Evolutionary conservation across 2,113 vertebrate genomes (phyloP).

Genomic region (Bos javanicus): DNA sequence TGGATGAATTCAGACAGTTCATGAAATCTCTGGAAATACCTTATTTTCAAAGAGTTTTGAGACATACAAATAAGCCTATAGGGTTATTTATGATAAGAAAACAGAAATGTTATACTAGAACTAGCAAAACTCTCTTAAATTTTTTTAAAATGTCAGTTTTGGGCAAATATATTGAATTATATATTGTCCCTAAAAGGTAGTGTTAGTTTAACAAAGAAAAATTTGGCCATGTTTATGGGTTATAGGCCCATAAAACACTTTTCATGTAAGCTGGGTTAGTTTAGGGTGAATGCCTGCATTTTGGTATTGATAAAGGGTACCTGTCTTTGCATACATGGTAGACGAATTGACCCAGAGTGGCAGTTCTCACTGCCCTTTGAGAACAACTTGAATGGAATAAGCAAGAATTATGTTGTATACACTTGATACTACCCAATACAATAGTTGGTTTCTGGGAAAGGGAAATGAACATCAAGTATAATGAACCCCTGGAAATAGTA

Average conservation of each 20-base stretch:
- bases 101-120: neutral
- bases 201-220: neutral
- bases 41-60: conserved; percentile 23
- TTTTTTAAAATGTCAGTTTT: neutral
- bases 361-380: neutral
- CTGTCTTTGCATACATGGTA: neutral
- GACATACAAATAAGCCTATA: neutral
- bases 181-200: neutral
- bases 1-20: neutral
- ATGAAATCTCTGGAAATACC: neutral
- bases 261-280: neutral
- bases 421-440: neutral
- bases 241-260: neutral
- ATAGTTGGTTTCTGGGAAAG: conserved; percentile 3
- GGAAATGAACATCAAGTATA: neutral
- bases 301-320: neutral
- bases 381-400: neutral
- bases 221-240: neutral
- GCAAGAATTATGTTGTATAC: neutral
- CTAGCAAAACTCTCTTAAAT: neutral
- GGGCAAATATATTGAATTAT: neutral
- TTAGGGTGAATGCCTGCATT: neutral
- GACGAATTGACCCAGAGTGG: neutral
- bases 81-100: neutral
- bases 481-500: neutral